A percentile compares a stretch with the other conserved stretches of the same genome.
Evolutionary conservation across 35 echinoderm and acorn worm species (phyloP).

Genomic region (Strongylocentrotus purpuratus): DNA sequence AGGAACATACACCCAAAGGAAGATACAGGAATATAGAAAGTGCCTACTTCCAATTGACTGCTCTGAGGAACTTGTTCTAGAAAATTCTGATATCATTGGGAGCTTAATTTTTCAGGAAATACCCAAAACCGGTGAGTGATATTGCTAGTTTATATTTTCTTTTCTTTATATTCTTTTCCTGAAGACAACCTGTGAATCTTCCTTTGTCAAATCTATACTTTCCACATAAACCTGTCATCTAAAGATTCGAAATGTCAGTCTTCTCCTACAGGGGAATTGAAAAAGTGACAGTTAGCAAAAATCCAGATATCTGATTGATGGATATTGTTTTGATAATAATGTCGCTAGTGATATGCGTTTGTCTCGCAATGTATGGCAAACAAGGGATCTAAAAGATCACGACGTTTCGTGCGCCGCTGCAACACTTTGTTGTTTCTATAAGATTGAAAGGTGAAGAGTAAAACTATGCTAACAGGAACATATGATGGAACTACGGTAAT

Average conservation of each 20-base stretch:
- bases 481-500: too few species aligned
- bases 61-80: not conserved
- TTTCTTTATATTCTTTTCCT: not conserved
- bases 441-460: not conserved
- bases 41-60: not conserved
- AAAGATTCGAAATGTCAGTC: not conserved
- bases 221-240: not conserved
- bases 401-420: too few species aligned
- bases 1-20: not conserved
- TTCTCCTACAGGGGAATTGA: not conserved
- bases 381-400: too few species aligned
- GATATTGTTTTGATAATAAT: not conserved
- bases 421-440: not conserved
- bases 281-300: too few species aligned
- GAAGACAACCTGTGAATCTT: not conserved
- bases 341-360: too few species aligned
- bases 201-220: not conserved
- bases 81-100: not conserved
- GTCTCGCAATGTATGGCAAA: too few species aligned
- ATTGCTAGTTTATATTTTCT: not conserved
- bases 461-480: not conserved
- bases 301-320: not conserved
- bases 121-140: not conserved
- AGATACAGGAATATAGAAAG: conserved; percentile 18
- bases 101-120: not conserved